Evolutionary conservation across 2,888 invertebrate genomes (phyloP), one percentile per base, ranked within the genome.

Genomic region (Meganola albula): DNA sequence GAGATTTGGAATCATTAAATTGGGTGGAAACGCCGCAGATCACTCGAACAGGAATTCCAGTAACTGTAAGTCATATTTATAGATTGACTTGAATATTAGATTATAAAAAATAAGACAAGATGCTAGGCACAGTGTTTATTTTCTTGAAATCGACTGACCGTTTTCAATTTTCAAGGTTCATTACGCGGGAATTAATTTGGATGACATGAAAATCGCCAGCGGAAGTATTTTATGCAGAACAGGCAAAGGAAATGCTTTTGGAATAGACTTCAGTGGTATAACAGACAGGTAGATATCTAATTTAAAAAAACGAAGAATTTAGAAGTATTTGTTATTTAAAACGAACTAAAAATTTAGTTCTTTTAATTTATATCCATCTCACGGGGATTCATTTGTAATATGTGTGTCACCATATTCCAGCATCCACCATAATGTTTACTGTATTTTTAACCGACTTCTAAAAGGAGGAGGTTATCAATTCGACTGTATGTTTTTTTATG

Each of bases 101-200:
- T n/a, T n/a, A n/a, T n/a, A n/a, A n/a, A n/a, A n/a, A n/a, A n/a
- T n/a, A n/a, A n/a, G n/a, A n/a, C n/a, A n/a, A n/a, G n/a, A n/a
- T n/a, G n/a, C n/a, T n/a, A 63, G 93, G 12, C 88, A 90, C 57
- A 91, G 94, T 37, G 94, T 92, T 4, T 91, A 92, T 7, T 91
- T 93, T 0, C 88, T 93, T 0, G 94, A 94, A 0, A 89, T 92
- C 23, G 92, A 92, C 0, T 94, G 93, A 53, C 76, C 74, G 8
- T 86, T 90, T 0, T 88, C 87, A 0, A 83, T 66, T 23, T 35
- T 35, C 4, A 13, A 50, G 50, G 41, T 50, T 9, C 41, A 48
- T 7, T 50, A 34, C n/a, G 44, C 34, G 1, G 50, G 52, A 12
- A 9, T 50, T 3, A 36, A 37, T 16, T 68, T 54, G 27, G 65